Percentiles rank a stretch among this genome's conserved stretches.
phyloP scores from a whole-genome alignment of 2,113 vertebrate species.

The Perccottus glenii region DNA sequence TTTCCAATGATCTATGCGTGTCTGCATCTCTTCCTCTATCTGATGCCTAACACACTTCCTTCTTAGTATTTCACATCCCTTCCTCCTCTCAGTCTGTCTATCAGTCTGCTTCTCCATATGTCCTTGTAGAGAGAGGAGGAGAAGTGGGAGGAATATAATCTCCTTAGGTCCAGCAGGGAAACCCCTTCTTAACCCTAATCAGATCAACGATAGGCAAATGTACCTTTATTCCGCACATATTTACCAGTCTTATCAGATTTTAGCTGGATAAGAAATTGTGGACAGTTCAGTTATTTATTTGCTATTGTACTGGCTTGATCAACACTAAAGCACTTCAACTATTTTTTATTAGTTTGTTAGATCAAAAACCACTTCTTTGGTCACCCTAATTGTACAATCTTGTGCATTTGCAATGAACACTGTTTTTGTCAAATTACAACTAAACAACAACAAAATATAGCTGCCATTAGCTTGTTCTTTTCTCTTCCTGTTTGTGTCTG shows the following conservation, averaged over 20 bases:
- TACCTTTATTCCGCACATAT: conserved; percentile 36
- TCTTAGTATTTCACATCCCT: conserved; percentile 36
- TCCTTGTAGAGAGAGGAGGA: conserved; percentile 22
- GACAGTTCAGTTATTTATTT: too few relatives aligned
- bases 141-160: conserved; percentile 62
- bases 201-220: conserved; percentile 56
- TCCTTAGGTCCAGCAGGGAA: conserved; percentile 72
- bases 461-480: conserved; percentile 3
- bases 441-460: background rate
- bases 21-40: background rate
- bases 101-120: conserved; percentile 54
- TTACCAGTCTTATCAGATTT: conserved; percentile 7
- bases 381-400: too few relatives aligned
- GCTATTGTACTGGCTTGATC: too few relatives aligned
- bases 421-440: too few relatives aligned
- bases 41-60: conserved; percentile 15
- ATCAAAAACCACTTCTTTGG: too few relatives aligned
- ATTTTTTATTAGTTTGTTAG: too few relatives aligned
- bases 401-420: too few relatives aligned
- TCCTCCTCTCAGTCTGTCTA: conserved; percentile 25
- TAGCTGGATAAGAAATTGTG: conserved; percentile 5
- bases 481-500: conserved; percentile 17
- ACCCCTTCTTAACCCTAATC: conserved; percentile 77
- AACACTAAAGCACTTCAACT: too few relatives aligned
- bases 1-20: background rate